Base-by-base conservation (phyloP, 1,140 invertebrate genomes). In the Elymnias hypermnestra region DNA sequence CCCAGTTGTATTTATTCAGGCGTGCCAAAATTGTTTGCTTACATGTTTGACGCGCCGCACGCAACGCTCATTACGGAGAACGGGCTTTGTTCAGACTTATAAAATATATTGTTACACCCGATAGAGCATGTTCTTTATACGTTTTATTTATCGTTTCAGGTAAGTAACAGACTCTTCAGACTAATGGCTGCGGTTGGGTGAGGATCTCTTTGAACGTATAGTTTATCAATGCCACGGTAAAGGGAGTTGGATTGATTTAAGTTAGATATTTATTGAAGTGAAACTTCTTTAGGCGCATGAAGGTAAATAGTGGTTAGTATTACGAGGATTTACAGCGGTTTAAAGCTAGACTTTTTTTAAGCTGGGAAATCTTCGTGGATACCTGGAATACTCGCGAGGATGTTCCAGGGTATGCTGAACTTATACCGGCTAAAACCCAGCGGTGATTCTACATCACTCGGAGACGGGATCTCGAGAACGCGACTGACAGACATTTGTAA, bases 11-110 rank as follows among this genome's bases (percentile, higher is more conserved):
- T 85, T 85, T 85, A 82, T 70, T 83, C 82, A 85, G 82, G 72
- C 82, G 82, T 83, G 67, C 73, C 75, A 72, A 83, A 85, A 79
- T 83, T 83, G 82, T 85, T 85, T 85, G 73, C 78, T 82, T 82
- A 85, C 74, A 85, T 78, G 78, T 85, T 83, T 82, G 82, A 85
- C 78, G 73, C 74, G 72, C 69, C 70, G 67, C 77, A 85, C 78
- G 82, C 78, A 85, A 74, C 69, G 72, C 76, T 85, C 82, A 85
- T 85, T 85, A 85, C 55, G 74, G 72, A 58, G 58, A 73, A 71
- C 70, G 67, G 53, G 72, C 78, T 84, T 84, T 85, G 75, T 83
- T 85, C 75, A 73, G 62, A 71, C 77, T 83, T 82, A 81, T 68
- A 74, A 72, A 79, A 84, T 72, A 75, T 68, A 76, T 74, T 76